Evolutionary conservation across 2,113 vertebrate species (phyloP), one percentile per base, ranked within the genome.

Genomic region (Pteropus alecto): DNA sequence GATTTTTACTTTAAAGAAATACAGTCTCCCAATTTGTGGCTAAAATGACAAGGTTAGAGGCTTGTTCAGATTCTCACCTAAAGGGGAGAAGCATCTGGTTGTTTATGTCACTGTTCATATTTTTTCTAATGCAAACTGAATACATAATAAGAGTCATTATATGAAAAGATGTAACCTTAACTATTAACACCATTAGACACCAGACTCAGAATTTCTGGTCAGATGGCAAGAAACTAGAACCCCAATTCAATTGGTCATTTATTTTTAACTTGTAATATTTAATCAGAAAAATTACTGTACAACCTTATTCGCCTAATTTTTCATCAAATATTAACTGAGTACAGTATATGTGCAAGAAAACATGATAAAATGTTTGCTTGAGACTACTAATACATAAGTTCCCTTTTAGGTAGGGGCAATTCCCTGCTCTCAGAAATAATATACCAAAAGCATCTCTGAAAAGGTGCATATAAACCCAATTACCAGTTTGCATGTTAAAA

Each of bases 71-170:
- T 79, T 60, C 30, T 89, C 60, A 65, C 19, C 56, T 67, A 60
- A 93, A 35, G 24, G 38, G 18, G n/a, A 60, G n/a, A 97, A 93
- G 83, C 73, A 10, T 26, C 61, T 90, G 19, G 48, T 48, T 51
- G 7, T 58, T 67, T 51, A 54, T 58, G 54, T 91, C 61, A 90
- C 30, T 77, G 13, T n/a, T 81, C n/a, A 33, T 24, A 79, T 67
- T 76, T 90, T 97, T 90, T 84, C 51, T 71, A 93, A 87, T 54
- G 38, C 7, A 86, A 93, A 83, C 24, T 7, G 35, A 87, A 68
- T 24, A 35, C 21, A 28, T 67, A 5, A 76, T 93, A 51, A 89
- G 35, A 87, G 4, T 84, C 54, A 76, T 18, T 43, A 73, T 24
- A 61, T 9, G 46, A 81, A 83, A 90, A 65, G 18, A 41, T 54